phyloP scores from a whole-genome alignment of 2,888 invertebrate species.

The Troides aeacus region DNA sequence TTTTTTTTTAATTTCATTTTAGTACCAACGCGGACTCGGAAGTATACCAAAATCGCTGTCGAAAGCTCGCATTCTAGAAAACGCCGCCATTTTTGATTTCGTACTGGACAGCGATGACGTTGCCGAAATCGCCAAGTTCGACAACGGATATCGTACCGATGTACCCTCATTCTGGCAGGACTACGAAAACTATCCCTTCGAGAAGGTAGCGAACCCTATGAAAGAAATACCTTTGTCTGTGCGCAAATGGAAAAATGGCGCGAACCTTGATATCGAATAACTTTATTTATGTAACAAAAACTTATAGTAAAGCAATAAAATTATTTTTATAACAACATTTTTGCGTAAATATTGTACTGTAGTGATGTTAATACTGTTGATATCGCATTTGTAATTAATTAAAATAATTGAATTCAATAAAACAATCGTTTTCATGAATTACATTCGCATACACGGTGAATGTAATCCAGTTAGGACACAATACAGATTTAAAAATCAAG shows the following conservation, averaged over 20 bases:
- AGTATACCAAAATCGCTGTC: constrained; percentile 61
- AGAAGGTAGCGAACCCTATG: constrained; percentile 38
- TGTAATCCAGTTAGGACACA: too few relatives aligned
- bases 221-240: constrained; percentile 40
- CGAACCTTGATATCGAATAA: constrained; percentile 43
- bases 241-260: constrained; percentile 51
- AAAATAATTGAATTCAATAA: too few relatives aligned
- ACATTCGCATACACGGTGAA: too few relatives aligned
- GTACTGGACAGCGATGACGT: constrained; percentile 48
- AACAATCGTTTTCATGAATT: too few relatives aligned
- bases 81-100: constrained; percentile 65
- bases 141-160: constrained; percentile 53
- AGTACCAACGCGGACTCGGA: constrained; percentile 60
- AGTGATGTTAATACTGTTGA: too few relatives aligned
- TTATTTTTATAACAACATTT: too few relatives aligned
- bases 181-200: constrained; percentile 52
- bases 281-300: not conserved
- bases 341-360: too few relatives aligned
- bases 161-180: constrained; percentile 50
- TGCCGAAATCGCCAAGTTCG: constrained; percentile 49
- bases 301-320: too few relatives aligned
- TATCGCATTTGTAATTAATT: too few relatives aligned
- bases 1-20: constrained; percentile 29
- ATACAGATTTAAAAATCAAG: too few relatives aligned
- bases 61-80: constrained; percentile 52